Base-by-base conservation (phyloP, 2,888 invertebrate genomes). In the Scaptomyza reducta region DNA sequence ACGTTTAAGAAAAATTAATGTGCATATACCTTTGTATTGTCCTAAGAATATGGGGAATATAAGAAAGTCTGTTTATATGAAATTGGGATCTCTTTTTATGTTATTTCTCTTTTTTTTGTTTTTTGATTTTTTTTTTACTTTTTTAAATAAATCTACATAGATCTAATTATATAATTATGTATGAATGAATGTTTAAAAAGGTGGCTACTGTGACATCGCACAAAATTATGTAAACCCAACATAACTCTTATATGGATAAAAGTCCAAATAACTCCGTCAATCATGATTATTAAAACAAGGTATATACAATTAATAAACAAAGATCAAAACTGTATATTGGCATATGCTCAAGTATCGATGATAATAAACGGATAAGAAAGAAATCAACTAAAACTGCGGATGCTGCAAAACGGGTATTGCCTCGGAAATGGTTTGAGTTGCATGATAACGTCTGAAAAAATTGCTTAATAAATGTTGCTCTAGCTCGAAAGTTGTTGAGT, bases 401-500 rank as follows among this genome's bases (percentile, higher is more conserved):
- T 71, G 75, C 46, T 77, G 73, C 53, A 78, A 55, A 31, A 63
- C 46, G 44, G 76, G 66, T 62, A 74, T 55, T 54, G 74, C 57
- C 51, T 75, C 77, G 54, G 74, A 66, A 66, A 78, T 77, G 42
- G 75, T 56, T 62, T 79, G 85, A 54, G 79, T 73, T 72, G 60
- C 65, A 59, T 89, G 88, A 64, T 62, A 62, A 18, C 85, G 82
- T 73, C 85, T 78, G 61, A 89, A 89, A 70, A 90, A 79, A 67
- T 82, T 88, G 60, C 69, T 88, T 71, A 89, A 74, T 63, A 90
- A 68, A 67, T 90, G 89, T 72, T 88, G 89, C 62, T 90, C 89
- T 68, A 88, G 67, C 64, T 77, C 86, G 54, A 78, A 74, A 59
- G 70, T 70, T 57, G 72, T 56, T 65, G 80, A 79, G 72, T 77